Conservation (phyloP, 2,888 invertebrate genomes). For the Scaptomyza cyrtandrae region DNA sequence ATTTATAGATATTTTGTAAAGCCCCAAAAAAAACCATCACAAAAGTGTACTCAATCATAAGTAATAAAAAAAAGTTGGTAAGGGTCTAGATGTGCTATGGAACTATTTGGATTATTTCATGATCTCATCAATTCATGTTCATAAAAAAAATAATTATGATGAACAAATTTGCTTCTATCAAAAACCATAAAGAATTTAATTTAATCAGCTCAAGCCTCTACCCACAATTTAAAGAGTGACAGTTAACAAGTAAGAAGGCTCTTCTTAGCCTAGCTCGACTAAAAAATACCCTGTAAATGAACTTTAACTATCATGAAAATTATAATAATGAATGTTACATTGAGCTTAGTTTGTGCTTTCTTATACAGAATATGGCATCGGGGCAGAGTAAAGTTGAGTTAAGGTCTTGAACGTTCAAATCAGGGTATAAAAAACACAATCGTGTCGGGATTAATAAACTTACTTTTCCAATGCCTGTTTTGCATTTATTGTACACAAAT, state of each 20-base stretch:
- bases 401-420: no score
- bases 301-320: no score
- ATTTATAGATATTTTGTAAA: constrained; percentile 4
- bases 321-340: no score
- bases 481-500: no score
- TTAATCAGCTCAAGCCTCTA: constrained; percentile 13
- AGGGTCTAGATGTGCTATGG: constrained; percentile 25
- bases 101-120: constrained; percentile 20
- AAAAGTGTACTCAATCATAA: constrained; percentile 19
- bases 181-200: constrained; percentile 5
- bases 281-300: neutral
- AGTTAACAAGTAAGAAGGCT: neutral
- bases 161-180: no score
- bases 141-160: no score
- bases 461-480: no score
- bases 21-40: constrained; percentile 7
- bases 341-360: no score
- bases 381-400: no score
- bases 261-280: neutral
- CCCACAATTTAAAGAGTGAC: constrained; percentile 16
- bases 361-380: no score
- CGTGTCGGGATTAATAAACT: no score
- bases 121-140: constrained; percentile 40
- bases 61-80: constrained; percentile 18
- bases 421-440: no score